Evolutionary conservation across 2,888 invertebrate genomes (phyloP).

Genomic region (Pyrrhosoma nymphula): DNA sequence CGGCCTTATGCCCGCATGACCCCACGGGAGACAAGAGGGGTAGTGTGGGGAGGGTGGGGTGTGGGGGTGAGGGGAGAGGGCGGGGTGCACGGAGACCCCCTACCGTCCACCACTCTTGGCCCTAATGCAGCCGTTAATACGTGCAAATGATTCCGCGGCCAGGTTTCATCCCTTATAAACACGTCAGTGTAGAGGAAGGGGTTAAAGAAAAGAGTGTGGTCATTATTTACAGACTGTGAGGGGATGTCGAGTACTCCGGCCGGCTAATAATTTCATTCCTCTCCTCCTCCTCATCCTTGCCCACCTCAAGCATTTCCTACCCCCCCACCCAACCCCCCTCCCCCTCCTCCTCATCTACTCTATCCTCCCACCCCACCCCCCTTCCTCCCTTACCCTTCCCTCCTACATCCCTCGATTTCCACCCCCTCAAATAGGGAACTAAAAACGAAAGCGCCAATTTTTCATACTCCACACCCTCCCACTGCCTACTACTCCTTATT

Average conservation of each 20-base stretch:
- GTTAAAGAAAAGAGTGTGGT: slow-evolving; percentile 54
- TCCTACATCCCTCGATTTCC: neutral
- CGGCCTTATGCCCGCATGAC: neutral
- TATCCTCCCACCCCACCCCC: neutral
- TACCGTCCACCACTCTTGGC: slow-evolving; percentile 47
- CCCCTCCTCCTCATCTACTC: too few species aligned
- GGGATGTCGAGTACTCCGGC: slow-evolving; percentile 57
- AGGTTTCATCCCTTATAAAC: slow-evolving; percentile 60
- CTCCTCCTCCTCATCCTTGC: neutral
- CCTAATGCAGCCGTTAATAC: slow-evolving; percentile 66
- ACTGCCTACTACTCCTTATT: neutral
- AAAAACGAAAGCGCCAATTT: neutral
- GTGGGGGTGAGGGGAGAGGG: neutral
- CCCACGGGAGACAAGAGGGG: neutral
- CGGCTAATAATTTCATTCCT: slow-evolving; percentile 53
- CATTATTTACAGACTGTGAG: slow-evolving; percentile 61
- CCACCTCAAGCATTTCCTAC: neutral
- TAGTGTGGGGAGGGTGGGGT: neutral
- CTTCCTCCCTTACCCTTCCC: neutral
- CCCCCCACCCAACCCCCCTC: too few species aligned
- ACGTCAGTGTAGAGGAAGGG: slow-evolving; percentile 51
- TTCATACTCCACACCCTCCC: neutral
- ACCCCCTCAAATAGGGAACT: neutral
- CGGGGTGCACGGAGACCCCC: slow-evolving; percentile 27
- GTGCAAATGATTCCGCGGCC: slow-evolving; percentile 64